Evolutionary conservation across 1,140 invertebrate genomes (phyloP), one percentile per base, ranked within the genome.

Genomic region (Ridgeia piscesae): DNA sequence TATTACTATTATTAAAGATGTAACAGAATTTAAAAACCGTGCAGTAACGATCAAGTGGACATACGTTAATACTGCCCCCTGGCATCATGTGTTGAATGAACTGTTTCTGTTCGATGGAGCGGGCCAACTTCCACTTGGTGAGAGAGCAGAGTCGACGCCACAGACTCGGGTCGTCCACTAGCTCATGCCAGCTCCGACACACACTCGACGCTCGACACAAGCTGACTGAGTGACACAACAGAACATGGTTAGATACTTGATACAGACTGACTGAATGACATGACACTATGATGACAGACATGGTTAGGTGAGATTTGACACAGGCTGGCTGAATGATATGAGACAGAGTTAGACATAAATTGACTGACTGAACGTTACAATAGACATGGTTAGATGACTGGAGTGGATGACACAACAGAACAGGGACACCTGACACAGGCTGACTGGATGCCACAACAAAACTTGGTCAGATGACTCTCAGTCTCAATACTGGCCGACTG

Each of bases 71-170:
- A 92, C 94, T 95, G 27, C 95, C 95, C 91, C 94, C 94, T n/a
- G 94, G 93, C 48, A 94, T 94, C 94, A 95, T 95, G 93, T 95
- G 95, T 93, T 94, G 95, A 33, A 95, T 95, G 31, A 95, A 94
- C 93, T 95, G 95, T 93, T 95, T 95, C 92, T 95, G 95, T 94
- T 96, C 95, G n/a, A 94, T 94, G 21, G 95, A 94, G 91, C 94
- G 94, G 4, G 95, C 95, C n/a, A 96, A 92, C n/a, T 95, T 92
- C 95, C 95, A 96, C 93, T 95, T 95, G 50, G 94, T 94, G 92
- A 95, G 94, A 92, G 94, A 95, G 90, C 95, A 95, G 88, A 96
- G 95, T 33, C 94, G 93, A 34, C 94, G 91, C 95, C 95, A 96
- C 6, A 96, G 93, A 48, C 94, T 94, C 17, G 93, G 94, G 77